phyloP scores from a whole-genome alignment of 2,888 invertebrate genomes.

The Eristalis pertinax region DNA sequence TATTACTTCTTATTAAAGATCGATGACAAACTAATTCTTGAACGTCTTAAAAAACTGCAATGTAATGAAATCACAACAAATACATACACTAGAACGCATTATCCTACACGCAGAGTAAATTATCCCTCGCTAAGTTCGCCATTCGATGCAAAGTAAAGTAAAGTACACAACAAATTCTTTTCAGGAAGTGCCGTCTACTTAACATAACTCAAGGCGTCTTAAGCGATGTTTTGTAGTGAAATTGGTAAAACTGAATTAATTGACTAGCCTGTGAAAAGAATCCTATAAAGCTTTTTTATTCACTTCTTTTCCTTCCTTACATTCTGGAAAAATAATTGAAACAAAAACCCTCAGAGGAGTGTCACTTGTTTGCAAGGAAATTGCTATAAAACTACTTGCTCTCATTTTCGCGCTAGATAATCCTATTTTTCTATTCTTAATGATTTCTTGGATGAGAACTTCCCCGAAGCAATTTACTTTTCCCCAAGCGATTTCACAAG shows the following conservation, averaged over 20 bases:
- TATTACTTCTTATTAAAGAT: too few species aligned
- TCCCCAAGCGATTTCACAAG: constrained; percentile 8
- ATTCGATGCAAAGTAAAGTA: neutral
- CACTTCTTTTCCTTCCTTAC: neutral
- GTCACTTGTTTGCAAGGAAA: neutral
- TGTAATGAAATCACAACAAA: too few species aligned
- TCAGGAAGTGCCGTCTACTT: neutral
- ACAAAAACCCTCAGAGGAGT: neutral
- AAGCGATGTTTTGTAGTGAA: neutral
- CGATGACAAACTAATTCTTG: too few species aligned
- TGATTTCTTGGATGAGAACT: neutral
- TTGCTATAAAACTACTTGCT: neutral
- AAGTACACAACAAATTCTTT: neutral
- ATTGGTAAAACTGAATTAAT: neutral
- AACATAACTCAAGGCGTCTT: neutral
- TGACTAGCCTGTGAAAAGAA: neutral
- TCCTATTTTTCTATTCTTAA: constrained; percentile 14
- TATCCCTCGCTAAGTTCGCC: too few species aligned
- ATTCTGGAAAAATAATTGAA: neutral
- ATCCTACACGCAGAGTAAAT: neutral
- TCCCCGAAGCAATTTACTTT: constrained; percentile 11
- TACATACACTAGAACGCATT: too few species aligned
- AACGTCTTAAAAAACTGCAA: too few species aligned
- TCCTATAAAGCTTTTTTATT: neutral
- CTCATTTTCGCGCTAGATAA: neutral